Conservation (phyloP, 2,113 vertebrate species). For the Emydura subglobosa region DNA sequence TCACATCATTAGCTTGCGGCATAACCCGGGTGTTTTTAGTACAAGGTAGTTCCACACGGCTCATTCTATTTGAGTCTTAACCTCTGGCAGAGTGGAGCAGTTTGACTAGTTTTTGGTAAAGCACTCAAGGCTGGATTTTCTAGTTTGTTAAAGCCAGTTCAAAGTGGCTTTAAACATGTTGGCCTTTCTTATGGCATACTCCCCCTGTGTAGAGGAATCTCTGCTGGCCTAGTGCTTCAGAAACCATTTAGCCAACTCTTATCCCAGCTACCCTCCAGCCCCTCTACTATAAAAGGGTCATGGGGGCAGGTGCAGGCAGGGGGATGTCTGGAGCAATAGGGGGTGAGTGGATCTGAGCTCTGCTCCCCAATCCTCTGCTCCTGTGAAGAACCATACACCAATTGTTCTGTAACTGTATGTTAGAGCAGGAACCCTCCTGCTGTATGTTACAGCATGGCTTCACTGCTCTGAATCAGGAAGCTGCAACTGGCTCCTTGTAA, state of each 20-base stretch:
- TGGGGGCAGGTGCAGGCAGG: fast-evolving
- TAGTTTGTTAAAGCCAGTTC: neutral
- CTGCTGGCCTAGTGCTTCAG: neutral
- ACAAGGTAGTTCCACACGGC: neutral
- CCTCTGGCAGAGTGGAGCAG: neutral
- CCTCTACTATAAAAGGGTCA: neutral
- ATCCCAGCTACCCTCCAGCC: neutral
- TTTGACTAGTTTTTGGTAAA: neutral
- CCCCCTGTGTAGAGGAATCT: neutral
- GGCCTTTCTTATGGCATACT: fast-evolving
- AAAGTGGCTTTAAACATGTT: neutral
- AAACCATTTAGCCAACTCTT: neutral
- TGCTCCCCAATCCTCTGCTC: neutral
- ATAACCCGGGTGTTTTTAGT: neutral
- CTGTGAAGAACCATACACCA: neutral
- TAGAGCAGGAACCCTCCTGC: neutral
- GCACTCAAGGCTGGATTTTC: neutral
- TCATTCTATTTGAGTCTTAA: neutral
- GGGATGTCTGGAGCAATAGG: neutral
- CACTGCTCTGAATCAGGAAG: neutral
- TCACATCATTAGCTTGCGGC: neutral
- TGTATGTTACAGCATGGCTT: neutral
- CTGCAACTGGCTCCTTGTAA: neutral
- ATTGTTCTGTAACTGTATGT: neutral
- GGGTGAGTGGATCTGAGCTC: neutral